These are phyloP conservation scores for Lottia gigantea DNA, from an alignment of 2,888 invertebrate genomes.

Conservation along the genomic window DNA sequence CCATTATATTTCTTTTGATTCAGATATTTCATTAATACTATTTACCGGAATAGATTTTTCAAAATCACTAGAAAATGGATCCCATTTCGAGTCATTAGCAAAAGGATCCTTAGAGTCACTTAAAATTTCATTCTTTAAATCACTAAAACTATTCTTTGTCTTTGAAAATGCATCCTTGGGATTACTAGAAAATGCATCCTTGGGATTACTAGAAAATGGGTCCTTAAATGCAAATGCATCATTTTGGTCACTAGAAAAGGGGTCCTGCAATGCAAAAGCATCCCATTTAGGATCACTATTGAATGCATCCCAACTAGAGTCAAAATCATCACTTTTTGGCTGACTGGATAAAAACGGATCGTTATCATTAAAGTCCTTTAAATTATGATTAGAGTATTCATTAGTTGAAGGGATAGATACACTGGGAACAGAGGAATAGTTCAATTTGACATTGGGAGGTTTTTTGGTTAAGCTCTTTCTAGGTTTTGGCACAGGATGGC, in stretches of 20 bases:
- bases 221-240: not conserved
- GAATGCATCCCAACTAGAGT: not conserved
- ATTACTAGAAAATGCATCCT: no score
- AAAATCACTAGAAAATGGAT: no score
- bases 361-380: not conserved
- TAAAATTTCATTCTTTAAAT: no score
- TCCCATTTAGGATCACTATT: not conserved
- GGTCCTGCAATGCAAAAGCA: not conserved
- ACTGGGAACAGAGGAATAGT: not conserved
- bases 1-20: no score
- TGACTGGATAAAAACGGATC: slow-evolving; percentile 3
- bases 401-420: not conserved
- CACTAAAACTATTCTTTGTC: no score
- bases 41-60: no score
- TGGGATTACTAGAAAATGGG: not conserved
- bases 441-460: not conserved
- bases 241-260: not conserved
- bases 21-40: no score
- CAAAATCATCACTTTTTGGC: not conserved
- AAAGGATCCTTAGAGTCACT: no score
- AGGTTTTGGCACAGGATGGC: slow-evolving; percentile 20
- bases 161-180: no score
- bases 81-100: no score
- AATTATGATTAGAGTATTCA: not conserved
- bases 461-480: slow-evolving; percentile 5